These are phyloP conservation scores for Uloborus plumipes DNA, from an alignment of 2,888 invertebrate species.

Conservation along the genomic window DNA sequence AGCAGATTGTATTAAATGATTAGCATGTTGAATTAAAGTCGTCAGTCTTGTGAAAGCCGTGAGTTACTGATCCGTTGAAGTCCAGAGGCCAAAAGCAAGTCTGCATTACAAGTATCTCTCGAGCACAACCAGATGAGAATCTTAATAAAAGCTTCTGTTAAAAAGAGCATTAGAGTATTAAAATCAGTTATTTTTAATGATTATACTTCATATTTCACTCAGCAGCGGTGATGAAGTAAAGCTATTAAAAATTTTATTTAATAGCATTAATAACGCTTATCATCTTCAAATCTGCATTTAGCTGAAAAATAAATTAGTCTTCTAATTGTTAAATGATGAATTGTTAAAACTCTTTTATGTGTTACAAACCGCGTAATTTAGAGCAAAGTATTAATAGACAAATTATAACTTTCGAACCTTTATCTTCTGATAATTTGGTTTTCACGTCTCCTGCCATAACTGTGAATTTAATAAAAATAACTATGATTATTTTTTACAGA, in stretches of 20 bases:
- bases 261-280: too few relatives aligned
- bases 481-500: neutral
- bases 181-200: neutral
- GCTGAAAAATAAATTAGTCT: too few relatives aligned
- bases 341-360: too few relatives aligned
- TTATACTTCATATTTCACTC: too few relatives aligned
- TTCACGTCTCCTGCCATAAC: constrained; percentile 51
- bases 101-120: constrained; percentile 55
- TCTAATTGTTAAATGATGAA: too few relatives aligned
- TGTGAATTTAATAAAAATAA: constrained; percentile 31
- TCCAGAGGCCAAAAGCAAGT: constrained; percentile 10
- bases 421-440: constrained; percentile 22
- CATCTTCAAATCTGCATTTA: too few relatives aligned
- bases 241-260: too few relatives aligned
- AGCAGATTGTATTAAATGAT: too few relatives aligned
- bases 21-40: too few relatives aligned
- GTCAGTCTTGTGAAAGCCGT: constrained; percentile 13
- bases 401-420: constrained; percentile 47
- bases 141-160: constrained; percentile 44
- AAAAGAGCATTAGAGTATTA: constrained; percentile 38
- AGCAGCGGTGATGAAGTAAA: too few relatives aligned
- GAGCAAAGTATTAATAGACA: neutral
- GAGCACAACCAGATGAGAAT: constrained; percentile 49
- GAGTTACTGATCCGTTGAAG: neutral
- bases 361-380: too few relatives aligned